Conservation (phyloP, 2,113 vertebrate genomes). For the Colaptes auratus region DNA sequence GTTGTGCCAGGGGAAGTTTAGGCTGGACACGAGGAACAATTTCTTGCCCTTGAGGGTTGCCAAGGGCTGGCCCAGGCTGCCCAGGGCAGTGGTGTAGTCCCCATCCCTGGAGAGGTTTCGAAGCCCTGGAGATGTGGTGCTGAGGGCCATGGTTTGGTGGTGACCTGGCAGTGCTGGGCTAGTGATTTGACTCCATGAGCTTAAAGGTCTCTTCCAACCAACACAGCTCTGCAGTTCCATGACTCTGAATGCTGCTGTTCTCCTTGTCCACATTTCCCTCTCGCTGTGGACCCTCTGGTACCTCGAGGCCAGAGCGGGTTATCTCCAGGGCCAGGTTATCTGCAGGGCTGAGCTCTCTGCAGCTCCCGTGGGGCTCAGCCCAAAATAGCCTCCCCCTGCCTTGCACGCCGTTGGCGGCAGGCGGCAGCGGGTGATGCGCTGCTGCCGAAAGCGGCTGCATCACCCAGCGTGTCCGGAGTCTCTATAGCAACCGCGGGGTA, state of each 20-base stretch:
- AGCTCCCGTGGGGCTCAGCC: background rate
- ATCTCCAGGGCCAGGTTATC: background rate
- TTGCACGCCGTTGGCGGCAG: background rate
- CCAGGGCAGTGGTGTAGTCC: background rate
- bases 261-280: fast-evolving
- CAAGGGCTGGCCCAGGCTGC: background rate
- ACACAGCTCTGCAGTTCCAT: background rate
- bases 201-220: background rate
- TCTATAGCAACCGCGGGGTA: constrained; percentile 69
- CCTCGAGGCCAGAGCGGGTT: background rate
- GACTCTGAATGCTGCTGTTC: background rate
- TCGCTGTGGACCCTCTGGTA: too few relatives aligned
- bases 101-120: background rate
- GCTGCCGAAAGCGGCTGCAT: constrained; percentile 39
- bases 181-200: background rate
- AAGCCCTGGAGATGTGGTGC: background rate
- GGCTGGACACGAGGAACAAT: too few relatives aligned
- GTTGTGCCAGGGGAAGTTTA: too few relatives aligned
- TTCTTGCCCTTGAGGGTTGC: background rate
- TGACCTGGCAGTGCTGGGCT: background rate
- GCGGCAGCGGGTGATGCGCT: background rate
- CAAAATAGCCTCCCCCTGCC: background rate
- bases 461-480: background rate
- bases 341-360: background rate
- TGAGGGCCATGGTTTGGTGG: background rate